Evolutionary conservation across 2,888 invertebrate genomes (phyloP).

Genomic region (Acrobasis repandana): DNA sequence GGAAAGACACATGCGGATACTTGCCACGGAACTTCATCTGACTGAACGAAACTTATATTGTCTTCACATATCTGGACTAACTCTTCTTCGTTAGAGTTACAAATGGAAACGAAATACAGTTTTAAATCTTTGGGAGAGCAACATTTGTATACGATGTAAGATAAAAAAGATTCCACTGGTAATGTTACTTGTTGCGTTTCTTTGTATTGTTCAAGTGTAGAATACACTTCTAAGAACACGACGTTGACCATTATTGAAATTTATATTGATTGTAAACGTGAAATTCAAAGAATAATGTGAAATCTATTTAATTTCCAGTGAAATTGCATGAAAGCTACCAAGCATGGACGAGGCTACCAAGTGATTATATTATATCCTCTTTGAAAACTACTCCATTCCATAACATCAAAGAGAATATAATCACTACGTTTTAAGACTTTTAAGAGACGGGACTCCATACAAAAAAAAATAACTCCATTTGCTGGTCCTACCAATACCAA

Average conservation of each 20-base stretch:
- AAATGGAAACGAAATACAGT: constrained; percentile 65
- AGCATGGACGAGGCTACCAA: too few species aligned
- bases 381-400: too few species aligned
- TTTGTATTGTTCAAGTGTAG: constrained; percentile 41
- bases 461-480: too few species aligned
- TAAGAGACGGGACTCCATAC: too few species aligned
- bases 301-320: too few species aligned
- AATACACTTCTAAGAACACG: constrained; percentile 57
- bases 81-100: constrained; percentile 32
- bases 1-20: constrained; percentile 84
- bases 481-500: too few species aligned
- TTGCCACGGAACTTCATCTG: constrained; percentile 71
- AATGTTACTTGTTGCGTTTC: constrained; percentile 44
- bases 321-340: too few species aligned
- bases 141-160: constrained; percentile 84
- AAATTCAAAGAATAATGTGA: too few species aligned
- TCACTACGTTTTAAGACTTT: too few species aligned
- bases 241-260: constrained; percentile 43
- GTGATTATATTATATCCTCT: too few species aligned
- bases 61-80: constrained; percentile 37
- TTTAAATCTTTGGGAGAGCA: constrained; percentile 70
- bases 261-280: neutral
- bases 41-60: constrained; percentile 51
- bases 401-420: too few species aligned
- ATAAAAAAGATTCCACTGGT: constrained; percentile 85